Percentiles rank a stretch among this genome's conserved stretches.
Conservation (phyloP, 2,888 invertebrate genomes). For the Drosophila quinaria region DNA sequence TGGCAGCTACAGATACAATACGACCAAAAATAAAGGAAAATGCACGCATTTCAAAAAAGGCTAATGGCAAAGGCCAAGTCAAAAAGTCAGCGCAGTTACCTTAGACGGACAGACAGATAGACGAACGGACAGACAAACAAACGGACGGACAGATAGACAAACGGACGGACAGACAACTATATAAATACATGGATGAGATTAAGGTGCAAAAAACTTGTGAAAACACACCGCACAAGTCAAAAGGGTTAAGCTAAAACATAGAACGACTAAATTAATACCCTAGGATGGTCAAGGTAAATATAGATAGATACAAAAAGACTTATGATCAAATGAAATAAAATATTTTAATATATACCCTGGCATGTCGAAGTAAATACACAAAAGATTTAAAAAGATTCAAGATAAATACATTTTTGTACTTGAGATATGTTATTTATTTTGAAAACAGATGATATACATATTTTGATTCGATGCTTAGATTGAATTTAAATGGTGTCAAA, state of each 20-base stretch:
- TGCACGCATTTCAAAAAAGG: conserved; percentile 53
- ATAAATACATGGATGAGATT: conserved; percentile 65
- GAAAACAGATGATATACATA: no score
- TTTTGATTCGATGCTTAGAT: no score
- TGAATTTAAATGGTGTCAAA: no score
- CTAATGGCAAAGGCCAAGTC: conserved; percentile 46
- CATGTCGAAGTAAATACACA: no score
- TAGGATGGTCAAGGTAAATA: neutral
- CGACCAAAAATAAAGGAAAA: conserved; percentile 48
- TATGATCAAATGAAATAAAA: no score
- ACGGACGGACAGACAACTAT: conserved; percentile 30
- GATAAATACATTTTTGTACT: no score
- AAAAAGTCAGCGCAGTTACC: conserved; percentile 39
- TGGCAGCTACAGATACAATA: conserved; percentile 33
- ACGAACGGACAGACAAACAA: neutral
- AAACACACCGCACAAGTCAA: conserved; percentile 39
- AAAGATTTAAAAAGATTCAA: no score
- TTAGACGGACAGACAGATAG: neutral
- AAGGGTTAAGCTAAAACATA: neutral
- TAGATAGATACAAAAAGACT: neutral
- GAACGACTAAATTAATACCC: conserved; percentile 12
- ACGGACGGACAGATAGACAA: neutral
- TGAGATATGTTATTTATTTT: no score
- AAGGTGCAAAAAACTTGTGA: conserved; percentile 50
- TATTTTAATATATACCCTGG: no score